Percentiles rank a stretch among this genome's conserved stretches.
Evolutionary conservation across 2,888 invertebrate genomes (phyloP).

Genomic region (Cataglyphis albicans): DNA sequence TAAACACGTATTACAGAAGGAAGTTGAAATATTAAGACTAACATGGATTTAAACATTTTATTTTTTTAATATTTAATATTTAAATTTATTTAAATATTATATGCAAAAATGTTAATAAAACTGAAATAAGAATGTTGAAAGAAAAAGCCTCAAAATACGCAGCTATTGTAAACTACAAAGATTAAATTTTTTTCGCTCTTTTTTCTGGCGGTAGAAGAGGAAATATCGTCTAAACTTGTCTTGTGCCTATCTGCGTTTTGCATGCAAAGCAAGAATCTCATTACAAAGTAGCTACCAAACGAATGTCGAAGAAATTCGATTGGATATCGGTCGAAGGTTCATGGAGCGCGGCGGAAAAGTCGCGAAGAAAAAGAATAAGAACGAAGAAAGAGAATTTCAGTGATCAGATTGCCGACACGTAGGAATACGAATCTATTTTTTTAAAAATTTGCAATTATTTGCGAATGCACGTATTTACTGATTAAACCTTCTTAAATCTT

Average conservation of each 20-base stretch:
- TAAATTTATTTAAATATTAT: background rate
- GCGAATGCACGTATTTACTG: conserved; percentile 22
- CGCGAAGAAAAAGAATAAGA: background rate
- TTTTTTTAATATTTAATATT: background rate
- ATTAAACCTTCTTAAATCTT: conserved; percentile 41
- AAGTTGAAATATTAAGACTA: background rate
- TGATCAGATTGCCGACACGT: conserved; percentile 47
- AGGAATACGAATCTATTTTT: background rate
- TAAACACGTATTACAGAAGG: background rate
- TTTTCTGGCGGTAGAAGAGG: background rate
- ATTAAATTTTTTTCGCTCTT: conserved; percentile 31
- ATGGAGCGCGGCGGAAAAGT: background rate
- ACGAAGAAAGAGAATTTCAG: conserved; percentile 40
- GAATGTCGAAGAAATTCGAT: conserved; percentile 60
- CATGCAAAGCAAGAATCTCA: conserved; percentile 56
- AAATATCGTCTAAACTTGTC: conserved; percentile 10
- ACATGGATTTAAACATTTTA: background rate
- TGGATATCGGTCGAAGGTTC: conserved; percentile 50
- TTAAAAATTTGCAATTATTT: conserved; percentile 15
- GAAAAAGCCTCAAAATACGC: background rate
- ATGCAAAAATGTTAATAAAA: background rate
- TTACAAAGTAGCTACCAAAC: conserved; percentile 46
- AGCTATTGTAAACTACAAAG: background rate
- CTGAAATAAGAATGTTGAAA: background rate
- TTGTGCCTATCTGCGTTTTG: conserved; percentile 21